A percentile compares a stretch with the other conserved stretches of the same genome.
These are phyloP conservation scores for Hyposoter didymator DNA, from an alignment of 2,888 invertebrate genomes.

Conservation along the genomic window DNA sequence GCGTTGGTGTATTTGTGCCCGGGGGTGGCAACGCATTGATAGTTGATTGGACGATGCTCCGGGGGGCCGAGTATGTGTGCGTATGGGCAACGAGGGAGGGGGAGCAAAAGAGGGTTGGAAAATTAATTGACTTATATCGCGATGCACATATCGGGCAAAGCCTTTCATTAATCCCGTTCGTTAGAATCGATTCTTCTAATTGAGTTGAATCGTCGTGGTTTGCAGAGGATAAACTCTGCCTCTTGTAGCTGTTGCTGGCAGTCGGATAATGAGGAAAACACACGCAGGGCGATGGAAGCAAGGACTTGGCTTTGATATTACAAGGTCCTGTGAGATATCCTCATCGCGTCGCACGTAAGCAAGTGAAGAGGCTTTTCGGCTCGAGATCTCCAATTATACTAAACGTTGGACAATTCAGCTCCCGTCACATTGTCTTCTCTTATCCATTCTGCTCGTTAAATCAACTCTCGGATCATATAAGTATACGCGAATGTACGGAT, in stretches of 20 bases:
- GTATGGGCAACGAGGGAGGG: not conserved
- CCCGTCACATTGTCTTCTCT: conserved; percentile 30
- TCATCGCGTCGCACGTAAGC: not conserved
- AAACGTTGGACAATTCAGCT: conserved; percentile 25
- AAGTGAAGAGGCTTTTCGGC: conserved; percentile 33
- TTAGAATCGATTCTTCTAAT: conserved; percentile 51
- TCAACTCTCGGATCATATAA: not conserved
- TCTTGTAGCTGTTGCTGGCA: conserved; percentile 15
- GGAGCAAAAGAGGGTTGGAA: not conserved
- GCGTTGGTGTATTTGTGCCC: not conserved
- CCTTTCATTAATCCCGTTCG: conserved; percentile 42
- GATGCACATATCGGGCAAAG: conserved; percentile 8
- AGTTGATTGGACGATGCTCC: conserved; percentile 31
- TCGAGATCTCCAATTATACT: conserved; percentile 24
- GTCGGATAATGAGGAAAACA: conserved; percentile 29
- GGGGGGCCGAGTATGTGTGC: not conserved
- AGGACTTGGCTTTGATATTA: not conserved
- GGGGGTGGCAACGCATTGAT: conserved; percentile 8
- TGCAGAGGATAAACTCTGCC: conserved; percentile 16
- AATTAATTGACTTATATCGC: conserved; percentile 44
- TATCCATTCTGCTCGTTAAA: conserved; percentile 33
- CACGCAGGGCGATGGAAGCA: not conserved
- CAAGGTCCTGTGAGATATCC: conserved; percentile 12
- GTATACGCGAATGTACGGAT: not conserved
- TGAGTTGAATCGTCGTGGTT: conserved; percentile 48